Conservation (phyloP, 2,113 vertebrate genomes). For the Larimichthys crocea region DNA sequence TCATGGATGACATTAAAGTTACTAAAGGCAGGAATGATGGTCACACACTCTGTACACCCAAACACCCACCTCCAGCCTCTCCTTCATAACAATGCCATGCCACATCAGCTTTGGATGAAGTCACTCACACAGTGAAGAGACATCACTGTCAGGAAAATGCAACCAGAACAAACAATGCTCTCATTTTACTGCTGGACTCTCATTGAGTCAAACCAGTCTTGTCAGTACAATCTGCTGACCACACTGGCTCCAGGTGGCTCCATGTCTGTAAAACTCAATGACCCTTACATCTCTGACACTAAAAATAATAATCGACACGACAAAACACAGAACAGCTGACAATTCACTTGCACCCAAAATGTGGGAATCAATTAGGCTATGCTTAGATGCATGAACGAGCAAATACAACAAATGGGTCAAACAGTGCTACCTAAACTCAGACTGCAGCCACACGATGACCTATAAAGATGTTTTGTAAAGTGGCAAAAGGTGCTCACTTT, state of each 20-base stretch:
- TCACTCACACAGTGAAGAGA: not conserved
- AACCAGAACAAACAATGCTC: not conserved
- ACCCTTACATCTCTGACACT: conserved; percentile 57
- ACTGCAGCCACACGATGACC: conserved; percentile 8
- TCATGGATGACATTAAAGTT: not conserved
- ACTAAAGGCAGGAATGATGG: not conserved
- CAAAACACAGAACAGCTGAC: conserved; percentile 47
- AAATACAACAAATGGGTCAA: conserved; percentile 44
- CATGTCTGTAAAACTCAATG: conserved; percentile 57
- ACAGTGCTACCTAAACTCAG: not conserved
- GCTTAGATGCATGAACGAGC: conserved; percentile 46
- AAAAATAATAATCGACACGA: conserved; percentile 67
- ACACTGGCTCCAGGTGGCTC: conserved; percentile 73
- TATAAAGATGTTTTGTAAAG: not conserved
- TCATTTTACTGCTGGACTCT: conserved; percentile 9
- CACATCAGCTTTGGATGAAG: not conserved
- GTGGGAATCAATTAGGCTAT: conserved; percentile 46
- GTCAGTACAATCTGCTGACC: conserved; percentile 31
- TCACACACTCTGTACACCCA: not conserved
- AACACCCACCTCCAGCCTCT: not conserved
- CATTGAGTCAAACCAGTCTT: not conserved
- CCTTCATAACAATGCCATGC: not conserved
- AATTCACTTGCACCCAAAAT: conserved; percentile 52
- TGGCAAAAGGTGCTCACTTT: not conserved
- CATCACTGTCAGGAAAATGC: conserved; percentile 14